Conservation (phyloP, 2,888 invertebrate genomes). For the Blera fallax region DNA sequence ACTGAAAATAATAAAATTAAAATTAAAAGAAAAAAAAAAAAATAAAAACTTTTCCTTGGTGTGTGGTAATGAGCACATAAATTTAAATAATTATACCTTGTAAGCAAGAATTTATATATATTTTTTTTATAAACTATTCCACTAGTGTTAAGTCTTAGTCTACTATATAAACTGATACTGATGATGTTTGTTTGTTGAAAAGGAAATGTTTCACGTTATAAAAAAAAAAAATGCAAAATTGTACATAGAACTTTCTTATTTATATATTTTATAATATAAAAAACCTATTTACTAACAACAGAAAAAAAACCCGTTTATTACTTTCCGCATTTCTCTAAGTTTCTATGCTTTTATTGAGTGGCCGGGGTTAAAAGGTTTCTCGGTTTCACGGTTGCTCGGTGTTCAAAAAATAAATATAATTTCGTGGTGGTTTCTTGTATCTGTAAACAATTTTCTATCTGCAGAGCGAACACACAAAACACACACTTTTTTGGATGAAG, state of each 20-base stretch:
- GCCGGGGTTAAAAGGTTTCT: not conserved
- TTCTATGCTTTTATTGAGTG: slow-evolving; percentile 45
- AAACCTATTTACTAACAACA: slow-evolving; percentile 62
- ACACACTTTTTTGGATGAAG: slow-evolving; percentile 47
- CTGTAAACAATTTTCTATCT: slow-evolving; percentile 16
- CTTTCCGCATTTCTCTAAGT: slow-evolving; percentile 49
- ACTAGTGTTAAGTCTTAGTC: slow-evolving; percentile 65
- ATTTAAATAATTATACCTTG: slow-evolving; percentile 49
- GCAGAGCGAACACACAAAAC: slow-evolving; percentile 20
- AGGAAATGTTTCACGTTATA: slow-evolving; percentile 44
- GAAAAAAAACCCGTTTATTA: slow-evolving; percentile 48
- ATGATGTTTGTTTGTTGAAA: slow-evolving; percentile 62
- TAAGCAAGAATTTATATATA: slow-evolving; percentile 56
- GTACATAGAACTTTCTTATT: slow-evolving; percentile 70
- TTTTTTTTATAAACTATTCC: slow-evolving; percentile 53
- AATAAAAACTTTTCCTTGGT: slow-evolving; percentile 48
- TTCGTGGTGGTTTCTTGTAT: slow-evolving; percentile 47
- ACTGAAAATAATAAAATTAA: slow-evolving; percentile 33
- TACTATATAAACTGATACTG: slow-evolving; percentile 52
- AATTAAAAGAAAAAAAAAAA: slow-evolving; percentile 11
- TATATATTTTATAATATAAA: slow-evolving; percentile 64
- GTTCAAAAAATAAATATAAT: not conserved
- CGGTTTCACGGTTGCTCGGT: slow-evolving; percentile 11
- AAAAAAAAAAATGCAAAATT: slow-evolving; percentile 60
- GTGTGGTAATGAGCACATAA: slow-evolving; percentile 68